Conservation (phyloP, 2,888 invertebrate genomes). For the Ferrisia virgata region DNA sequence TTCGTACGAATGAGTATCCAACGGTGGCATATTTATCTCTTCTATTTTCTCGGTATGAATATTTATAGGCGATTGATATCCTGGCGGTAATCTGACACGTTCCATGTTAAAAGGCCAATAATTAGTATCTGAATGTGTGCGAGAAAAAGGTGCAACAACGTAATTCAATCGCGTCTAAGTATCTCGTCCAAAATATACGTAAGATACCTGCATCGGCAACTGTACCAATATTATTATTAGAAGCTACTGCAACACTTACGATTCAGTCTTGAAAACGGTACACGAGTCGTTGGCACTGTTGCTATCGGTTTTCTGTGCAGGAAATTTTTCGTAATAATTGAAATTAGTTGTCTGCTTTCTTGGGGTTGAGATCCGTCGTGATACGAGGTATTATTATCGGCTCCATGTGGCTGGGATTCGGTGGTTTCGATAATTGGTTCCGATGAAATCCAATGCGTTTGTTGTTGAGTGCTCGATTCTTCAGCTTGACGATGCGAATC, state of each 20-base stretch:
- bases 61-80: not conserved
- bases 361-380: not conserved
- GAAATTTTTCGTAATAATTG: not conserved
- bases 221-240: no score
- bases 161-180: no score
- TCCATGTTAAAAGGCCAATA: constrained; percentile 11
- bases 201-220: no score
- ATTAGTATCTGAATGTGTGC: not conserved
- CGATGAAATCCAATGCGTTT: not conserved
- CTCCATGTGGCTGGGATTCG: not conserved
- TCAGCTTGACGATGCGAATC: not conserved
- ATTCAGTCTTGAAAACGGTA: not conserved
- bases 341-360: not conserved
- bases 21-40: not conserved
- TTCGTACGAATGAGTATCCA: not conserved
- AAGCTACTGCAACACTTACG: not conserved
- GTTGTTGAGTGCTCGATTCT: not conserved
- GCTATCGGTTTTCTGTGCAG: not conserved
- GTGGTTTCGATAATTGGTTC: not conserved
- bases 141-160: not conserved
- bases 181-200: no score
- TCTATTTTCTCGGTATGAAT: not conserved
- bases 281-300: not conserved
- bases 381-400: not conserved
- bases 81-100: not conserved